Evolutionary conservation across 2,113 vertebrate genomes (phyloP).

Genomic region (Syngnathus scovelli): DNA sequence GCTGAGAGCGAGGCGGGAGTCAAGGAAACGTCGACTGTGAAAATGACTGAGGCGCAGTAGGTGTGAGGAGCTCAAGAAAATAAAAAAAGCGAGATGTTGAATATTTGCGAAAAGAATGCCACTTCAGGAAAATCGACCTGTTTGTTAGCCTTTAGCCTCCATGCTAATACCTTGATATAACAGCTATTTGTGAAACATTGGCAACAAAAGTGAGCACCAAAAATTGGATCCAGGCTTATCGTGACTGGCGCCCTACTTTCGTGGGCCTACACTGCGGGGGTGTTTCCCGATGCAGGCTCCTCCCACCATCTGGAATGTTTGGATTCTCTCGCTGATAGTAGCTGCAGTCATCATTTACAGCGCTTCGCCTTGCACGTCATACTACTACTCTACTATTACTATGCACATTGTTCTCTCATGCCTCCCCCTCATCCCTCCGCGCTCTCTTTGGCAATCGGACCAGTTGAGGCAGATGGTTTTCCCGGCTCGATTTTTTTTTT

Average conservation of each 20-base stretch:
- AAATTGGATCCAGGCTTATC: background rate
- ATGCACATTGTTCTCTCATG: background rate
- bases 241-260: background rate
- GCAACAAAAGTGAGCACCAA: too few species aligned
- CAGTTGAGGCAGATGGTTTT: background rate
- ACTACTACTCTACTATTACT: background rate
- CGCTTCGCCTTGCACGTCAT: background rate
- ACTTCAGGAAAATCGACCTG: background rate
- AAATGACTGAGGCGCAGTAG: background rate
- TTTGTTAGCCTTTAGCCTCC: too few species aligned
- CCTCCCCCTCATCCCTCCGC: background rate
- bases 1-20: background rate
- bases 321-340: background rate
- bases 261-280: background rate
- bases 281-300: background rate
- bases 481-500: background rate
- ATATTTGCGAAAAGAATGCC: background rate
- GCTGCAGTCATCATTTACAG: background rate
- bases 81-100: background rate
- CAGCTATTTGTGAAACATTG: too few species aligned
- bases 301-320: background rate
- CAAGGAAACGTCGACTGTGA: background rate
- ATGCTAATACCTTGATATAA: too few species aligned
- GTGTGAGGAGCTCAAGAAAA: conserved; percentile 4
- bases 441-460: background rate